Evolutionary conservation across 2,113 vertebrate species (phyloP).

Genomic region (Chroicocephalus ridibundus): DNA sequence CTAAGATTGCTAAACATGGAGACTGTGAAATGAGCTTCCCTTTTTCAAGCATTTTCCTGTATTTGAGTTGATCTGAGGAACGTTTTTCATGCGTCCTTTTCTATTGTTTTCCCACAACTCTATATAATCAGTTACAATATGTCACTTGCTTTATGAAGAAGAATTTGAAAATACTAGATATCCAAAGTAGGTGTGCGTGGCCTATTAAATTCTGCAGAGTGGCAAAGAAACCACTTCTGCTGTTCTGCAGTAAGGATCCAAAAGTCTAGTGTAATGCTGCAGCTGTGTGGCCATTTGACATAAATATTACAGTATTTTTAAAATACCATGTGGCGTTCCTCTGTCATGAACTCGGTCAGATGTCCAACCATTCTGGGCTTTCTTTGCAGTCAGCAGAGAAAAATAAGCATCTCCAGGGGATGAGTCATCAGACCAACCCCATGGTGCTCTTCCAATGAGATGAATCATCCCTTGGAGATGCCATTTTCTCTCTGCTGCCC

Average conservation of each 20-base stretch:
- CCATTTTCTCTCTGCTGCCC: not conserved
- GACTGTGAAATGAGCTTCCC: slow-evolving; percentile 10
- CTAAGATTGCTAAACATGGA: not conserved
- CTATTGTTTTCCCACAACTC: not conserved
- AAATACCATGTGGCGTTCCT: not conserved
- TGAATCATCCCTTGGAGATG: not conserved
- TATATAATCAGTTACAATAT: not conserved
- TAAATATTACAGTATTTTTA: not conserved
- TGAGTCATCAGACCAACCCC: not conserved
- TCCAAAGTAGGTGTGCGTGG: not conserved
- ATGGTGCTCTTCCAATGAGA: not conserved
- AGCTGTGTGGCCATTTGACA: slow-evolving; percentile 17
- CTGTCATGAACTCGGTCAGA: not conserved
- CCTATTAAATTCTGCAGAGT: not conserved
- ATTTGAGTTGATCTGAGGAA: not conserved
- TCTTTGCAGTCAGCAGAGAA: not conserved
- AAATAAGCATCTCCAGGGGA: not conserved
- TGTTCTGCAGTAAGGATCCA: not conserved
- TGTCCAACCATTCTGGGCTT: not conserved
- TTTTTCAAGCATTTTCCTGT: not conserved
- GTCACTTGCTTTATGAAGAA: not conserved
- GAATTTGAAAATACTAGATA: not conserved
- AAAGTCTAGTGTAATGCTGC: slow-evolving; percentile 13
- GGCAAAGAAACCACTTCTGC: not conserved
- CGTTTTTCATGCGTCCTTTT: not conserved